These are phyloP conservation scores for Pseudocheirus occidentalis DNA, from an alignment of 2,797 vertebrate genomes.

Conservation along the genomic window DNA sequence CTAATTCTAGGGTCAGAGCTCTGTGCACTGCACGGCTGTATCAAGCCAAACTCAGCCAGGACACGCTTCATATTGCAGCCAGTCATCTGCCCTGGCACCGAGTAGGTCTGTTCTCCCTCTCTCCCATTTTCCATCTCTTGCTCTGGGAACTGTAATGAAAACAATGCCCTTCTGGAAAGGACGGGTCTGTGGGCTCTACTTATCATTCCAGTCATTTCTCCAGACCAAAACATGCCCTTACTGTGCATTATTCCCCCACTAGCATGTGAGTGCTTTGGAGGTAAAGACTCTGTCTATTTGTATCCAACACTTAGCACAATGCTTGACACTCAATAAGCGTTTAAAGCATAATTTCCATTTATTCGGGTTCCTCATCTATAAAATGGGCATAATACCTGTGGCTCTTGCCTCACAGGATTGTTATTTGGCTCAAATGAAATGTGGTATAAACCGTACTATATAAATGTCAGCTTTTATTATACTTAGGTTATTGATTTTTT, in stretches of 20 bases:
- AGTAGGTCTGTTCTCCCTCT: not conserved
- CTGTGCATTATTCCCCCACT: not conserved
- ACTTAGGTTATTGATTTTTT: conserved; percentile 60
- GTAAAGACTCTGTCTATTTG: not conserved
- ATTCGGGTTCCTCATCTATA: not conserved
- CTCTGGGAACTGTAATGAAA: not conserved
- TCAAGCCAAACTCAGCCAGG: not conserved
- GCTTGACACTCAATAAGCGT: not conserved
- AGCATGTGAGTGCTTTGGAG: not conserved
- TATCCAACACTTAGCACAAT: not conserved
- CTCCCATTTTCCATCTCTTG: not conserved
- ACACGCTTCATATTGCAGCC: not conserved
- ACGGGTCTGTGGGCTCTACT: not conserved
- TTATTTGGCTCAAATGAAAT: not conserved
- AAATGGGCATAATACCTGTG: not conserved
- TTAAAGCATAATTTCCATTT: not conserved
- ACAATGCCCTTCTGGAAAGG: not conserved
- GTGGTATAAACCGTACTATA: not conserved
- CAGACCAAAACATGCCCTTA: not conserved
- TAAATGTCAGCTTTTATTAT: not conserved
- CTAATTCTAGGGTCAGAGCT: not conserved
- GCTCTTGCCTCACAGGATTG: not conserved
- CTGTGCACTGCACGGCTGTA: not conserved
- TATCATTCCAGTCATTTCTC: not conserved
- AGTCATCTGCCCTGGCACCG: not conserved